Base-by-base conservation (phyloP, 2,888 invertebrate genomes). In the Eucriotettix oculatus region DNA sequence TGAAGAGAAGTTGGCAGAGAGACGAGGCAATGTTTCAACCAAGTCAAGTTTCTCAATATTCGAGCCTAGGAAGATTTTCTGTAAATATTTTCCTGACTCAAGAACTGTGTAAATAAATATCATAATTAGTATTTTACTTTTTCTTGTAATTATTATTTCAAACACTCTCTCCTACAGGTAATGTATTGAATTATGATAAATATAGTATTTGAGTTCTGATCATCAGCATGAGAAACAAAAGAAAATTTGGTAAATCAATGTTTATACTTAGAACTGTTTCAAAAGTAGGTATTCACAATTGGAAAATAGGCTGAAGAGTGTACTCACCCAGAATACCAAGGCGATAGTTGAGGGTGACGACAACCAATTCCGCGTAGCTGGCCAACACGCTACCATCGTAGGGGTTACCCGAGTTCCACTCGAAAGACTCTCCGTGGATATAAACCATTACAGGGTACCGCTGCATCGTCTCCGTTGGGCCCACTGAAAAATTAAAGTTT, bases 381-480 rank as follows among this genome's bases (percentile, higher is more conserved):
- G 97, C 90, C 64, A 98, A 78, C 56, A 97, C 90, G 65, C 93
- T 90, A 60, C 95, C 97, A 72, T 98, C 97, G 76, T 96, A 97
- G 10, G 94, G 90, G 75, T 96, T 96, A 65, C 97, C 97, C 57
- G 94, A 90, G 73, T 94, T 95, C 87, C 93, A 95, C 70, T 81
- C 80, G 70, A 80, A 82, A 61, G 80, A 79, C 67, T 91, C 90
- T 0, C 90, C 91, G 69, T 90, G 90, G 67, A 92, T 83, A 75
- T 86, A 90, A 57, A 91, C 84, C 70, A 91, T 74, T 48, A 91
- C 90, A 52, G 91, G 89, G 71, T 84, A 78, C 57, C 81, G 70
- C 61, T 67, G 69, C 61, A 59, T 54, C 29, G 52, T 42, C 43
- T 61, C 63, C 42, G 54, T 40, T 0, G 58, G 44, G n/a, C 48